These are phyloP conservation scores for Eulemur coronatus DNA, from an alignment of 2,797 vertebrate genomes.

Conservation along the genomic window DNA sequence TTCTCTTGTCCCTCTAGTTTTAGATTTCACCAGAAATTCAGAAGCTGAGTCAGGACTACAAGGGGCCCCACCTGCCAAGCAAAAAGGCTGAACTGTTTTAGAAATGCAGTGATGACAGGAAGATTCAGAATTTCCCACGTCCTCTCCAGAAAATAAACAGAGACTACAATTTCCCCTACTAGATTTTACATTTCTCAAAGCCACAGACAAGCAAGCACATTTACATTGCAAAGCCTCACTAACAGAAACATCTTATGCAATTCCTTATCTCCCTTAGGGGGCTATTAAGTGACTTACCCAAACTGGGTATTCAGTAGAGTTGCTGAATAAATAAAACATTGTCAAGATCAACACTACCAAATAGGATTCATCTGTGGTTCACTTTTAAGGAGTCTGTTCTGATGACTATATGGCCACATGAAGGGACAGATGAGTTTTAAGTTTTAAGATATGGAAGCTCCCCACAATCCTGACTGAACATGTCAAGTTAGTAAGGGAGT, in stretches of 20 bases:
- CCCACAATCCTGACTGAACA: neutral
- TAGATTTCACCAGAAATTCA: conserved; percentile 50
- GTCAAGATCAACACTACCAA: neutral
- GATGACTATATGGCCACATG: neutral
- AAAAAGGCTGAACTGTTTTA: conserved; percentile 42
- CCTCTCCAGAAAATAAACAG: neutral
- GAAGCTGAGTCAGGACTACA: conserved; percentile 14
- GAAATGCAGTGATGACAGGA: neutral
- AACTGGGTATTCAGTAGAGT: conserved; percentile 18
- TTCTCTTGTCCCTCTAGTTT: conserved; percentile 28
- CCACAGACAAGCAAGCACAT: conserved; percentile 20
- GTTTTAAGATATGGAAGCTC: neutral
- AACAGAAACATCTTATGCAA: conserved; percentile 36
- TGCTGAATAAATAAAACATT: conserved; percentile 36
- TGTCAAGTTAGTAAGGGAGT: neutral
- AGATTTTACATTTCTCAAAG: conserved; percentile 43
- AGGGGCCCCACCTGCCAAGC: neutral
- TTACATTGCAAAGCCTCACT: conserved; percentile 50
- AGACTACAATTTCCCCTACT: neutral
- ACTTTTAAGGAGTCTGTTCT: neutral
- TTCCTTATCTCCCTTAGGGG: neutral
- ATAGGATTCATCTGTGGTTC: neutral
- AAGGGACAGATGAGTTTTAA: neutral
- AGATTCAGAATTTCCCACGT: conserved; percentile 16
- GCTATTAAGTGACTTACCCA: neutral